Evolutionary conservation across 2,888 invertebrate genomes (phyloP), one percentile per base, ranked within the genome.

Genomic region (Microplitis manilae): DNA sequence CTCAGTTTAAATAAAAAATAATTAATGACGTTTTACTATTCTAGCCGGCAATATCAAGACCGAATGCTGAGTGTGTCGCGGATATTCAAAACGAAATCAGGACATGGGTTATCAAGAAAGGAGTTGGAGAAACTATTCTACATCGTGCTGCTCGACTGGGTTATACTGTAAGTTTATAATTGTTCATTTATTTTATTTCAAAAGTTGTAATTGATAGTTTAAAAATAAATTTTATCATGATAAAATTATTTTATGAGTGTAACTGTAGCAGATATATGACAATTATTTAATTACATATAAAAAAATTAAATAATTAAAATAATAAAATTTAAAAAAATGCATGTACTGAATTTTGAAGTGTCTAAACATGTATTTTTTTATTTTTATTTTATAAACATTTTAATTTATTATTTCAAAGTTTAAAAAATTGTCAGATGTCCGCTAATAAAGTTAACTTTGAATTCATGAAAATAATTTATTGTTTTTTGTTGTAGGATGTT

Each of bases 51-150:
- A 88, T 90, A 1, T 76, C 89, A 17, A 90, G 91, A 82, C 92
- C 93, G 17, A 93, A 91, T 83, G 93, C 94, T 0, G 94, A 94
- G 86, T 93, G 93, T 39, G 93, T 93, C 9, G 93, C 94, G 83
- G 96, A 96, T 88, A 95, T 97, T 74, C 94, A 94, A 81, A 94
- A 94, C 84, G 96, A 97, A 90, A 95, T 97, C 79, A 95, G 96
- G 88, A 93, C 95, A 81, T 96, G 97, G 96, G 96, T 97, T 79
- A 94, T 98, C 74, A 98, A 97, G 90, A 98, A 98, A 89, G 96
- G 97, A 72, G 94, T 97, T 59, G 98, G 98, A 6, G 98, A 98
- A 90, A 98, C 97, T 1, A 94, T 96, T 84, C 92, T 98, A 72
- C 98, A 98, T 88, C 93, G 97, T 85, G 97, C 98, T 68, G 97